These are phyloP conservation scores for Theretra japonica DNA, from an alignment of 2,888 invertebrate species.

Conservation along the genomic window DNA sequence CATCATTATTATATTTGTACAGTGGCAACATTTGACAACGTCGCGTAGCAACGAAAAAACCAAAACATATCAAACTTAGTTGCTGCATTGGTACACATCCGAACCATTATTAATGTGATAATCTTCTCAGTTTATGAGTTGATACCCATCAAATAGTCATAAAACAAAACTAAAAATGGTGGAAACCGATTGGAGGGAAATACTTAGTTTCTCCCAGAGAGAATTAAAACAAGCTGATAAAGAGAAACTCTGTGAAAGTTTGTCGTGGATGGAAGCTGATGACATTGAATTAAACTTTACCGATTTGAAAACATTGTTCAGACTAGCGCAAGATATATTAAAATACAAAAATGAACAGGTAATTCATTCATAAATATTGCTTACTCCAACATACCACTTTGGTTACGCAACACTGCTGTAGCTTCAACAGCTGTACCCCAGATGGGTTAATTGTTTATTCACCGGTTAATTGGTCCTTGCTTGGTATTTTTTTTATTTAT, in stretches of 20 bases:
- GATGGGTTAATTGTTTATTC: too few species aligned
- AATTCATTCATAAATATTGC: conserved; percentile 37
- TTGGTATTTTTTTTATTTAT: neutral
- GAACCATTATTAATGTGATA: conserved; percentile 8
- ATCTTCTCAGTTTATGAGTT: neutral
- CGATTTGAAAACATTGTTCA: conserved; percentile 84
- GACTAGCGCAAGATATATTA: conserved; percentile 87
- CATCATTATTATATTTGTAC: neutral
- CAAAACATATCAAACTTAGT: conserved; percentile 7
- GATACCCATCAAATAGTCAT: conserved; percentile 12
- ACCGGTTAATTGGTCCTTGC: neutral
- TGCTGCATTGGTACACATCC: too few species aligned
- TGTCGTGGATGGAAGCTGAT: conserved; percentile 86
- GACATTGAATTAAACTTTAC: conserved; percentile 83
- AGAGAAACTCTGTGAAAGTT: conserved; percentile 86
- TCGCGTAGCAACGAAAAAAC: conserved; percentile 20
- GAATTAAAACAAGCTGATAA: conserved; percentile 85
- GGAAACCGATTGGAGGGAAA: conserved; percentile 85
- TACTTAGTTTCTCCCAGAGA: conserved; percentile 81
- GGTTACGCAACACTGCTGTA: conserved; percentile 1
- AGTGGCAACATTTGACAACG: neutral
- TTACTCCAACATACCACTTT: neutral
- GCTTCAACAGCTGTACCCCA: neutral
- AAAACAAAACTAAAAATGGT: conserved; percentile 54
- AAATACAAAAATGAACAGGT: conserved; percentile 89